Conservation (phyloP, 2,888 invertebrate genomes). For the Hydriomena furcata region DNA sequence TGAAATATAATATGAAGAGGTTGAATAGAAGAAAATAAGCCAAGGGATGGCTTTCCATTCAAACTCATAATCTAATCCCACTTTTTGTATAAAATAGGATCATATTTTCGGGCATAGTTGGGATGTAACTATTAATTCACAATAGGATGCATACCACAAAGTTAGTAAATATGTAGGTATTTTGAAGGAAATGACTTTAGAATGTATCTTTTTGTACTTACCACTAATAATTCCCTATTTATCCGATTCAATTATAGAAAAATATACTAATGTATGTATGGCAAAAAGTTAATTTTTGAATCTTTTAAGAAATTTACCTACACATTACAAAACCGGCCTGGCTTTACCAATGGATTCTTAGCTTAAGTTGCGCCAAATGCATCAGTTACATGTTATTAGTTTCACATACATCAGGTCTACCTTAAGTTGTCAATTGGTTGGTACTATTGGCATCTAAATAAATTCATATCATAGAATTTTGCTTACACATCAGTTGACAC, state of each 20-base stretch:
- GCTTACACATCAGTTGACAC: conserved; percentile 34
- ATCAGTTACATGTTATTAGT: too few species aligned
- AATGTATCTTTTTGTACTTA: conserved; percentile 10
- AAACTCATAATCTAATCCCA: too few species aligned
- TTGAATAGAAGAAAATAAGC: too few species aligned
- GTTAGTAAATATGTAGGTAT: too few species aligned
- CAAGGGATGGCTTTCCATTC: too few species aligned
- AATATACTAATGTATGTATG: conserved; percentile 9
- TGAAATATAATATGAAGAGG: too few species aligned
- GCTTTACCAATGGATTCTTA: conserved; percentile 16
- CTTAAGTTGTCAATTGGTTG: not conserved
- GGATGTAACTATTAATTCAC: too few species aligned
- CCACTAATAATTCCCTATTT: not conserved
- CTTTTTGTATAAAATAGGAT: too few species aligned
- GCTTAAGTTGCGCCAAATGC: not conserved
- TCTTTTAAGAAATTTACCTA: conserved; percentile 11
- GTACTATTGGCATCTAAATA: not conserved
- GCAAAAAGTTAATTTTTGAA: conserved; percentile 9
- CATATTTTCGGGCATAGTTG: too few species aligned
- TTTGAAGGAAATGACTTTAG: not conserved
- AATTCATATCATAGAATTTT: not conserved
- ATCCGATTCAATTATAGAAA: conserved; percentile 5
- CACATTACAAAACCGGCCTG: conserved; percentile 11
- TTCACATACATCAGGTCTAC: not conserved
- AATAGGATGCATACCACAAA: too few species aligned